A percentile compares a stretch with the other conserved stretches of the same genome.
Conservation (phyloP, 1,140 invertebrate species). For the Drosophila oshimai region DNA sequence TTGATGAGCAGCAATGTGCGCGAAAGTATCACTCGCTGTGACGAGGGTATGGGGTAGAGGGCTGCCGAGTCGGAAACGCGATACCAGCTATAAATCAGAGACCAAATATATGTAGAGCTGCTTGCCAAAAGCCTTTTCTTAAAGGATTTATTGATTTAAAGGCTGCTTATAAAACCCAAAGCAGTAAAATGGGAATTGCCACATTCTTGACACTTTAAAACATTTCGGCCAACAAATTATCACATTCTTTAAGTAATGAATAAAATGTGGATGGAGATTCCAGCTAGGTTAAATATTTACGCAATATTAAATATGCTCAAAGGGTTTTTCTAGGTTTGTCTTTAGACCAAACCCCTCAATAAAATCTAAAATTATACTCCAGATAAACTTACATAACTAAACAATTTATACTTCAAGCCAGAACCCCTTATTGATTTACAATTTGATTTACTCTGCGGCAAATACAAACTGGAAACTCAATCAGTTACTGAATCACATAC, state of each 20-base stretch:
- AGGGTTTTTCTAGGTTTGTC: too few species aligned
- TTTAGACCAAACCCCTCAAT: too few species aligned
- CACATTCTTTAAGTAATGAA: too few species aligned
- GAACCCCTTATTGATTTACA: slow-evolving; percentile 18
- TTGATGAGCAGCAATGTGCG: slow-evolving; percentile 80
- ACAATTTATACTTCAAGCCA: too few species aligned
- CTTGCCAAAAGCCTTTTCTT: slow-evolving; percentile 3
- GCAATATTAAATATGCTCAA: too few species aligned
- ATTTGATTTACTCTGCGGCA: neutral
- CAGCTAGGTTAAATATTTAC: too few species aligned
- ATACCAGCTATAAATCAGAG: slow-evolving; percentile 74
- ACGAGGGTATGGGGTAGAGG: slow-evolving; percentile 81
- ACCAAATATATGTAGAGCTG: slow-evolving; percentile 4
- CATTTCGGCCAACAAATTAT: too few species aligned
- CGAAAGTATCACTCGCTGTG: slow-evolving; percentile 77
- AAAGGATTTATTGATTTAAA: slow-evolving; percentile 6
- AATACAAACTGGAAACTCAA: slow-evolving; percentile 18
- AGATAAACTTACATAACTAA: neutral
- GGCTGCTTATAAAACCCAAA: too few species aligned
- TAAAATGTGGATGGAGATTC: too few species aligned
- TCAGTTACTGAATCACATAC: slow-evolving; percentile 22
- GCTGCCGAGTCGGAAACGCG: slow-evolving; percentile 81
- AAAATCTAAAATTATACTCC: too few species aligned
- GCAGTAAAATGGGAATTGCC: too few species aligned
- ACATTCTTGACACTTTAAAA: too few species aligned